phyloP scores from a whole-genome alignment of 1,140 invertebrate genomes.

The Lucilia sericata region DNA sequence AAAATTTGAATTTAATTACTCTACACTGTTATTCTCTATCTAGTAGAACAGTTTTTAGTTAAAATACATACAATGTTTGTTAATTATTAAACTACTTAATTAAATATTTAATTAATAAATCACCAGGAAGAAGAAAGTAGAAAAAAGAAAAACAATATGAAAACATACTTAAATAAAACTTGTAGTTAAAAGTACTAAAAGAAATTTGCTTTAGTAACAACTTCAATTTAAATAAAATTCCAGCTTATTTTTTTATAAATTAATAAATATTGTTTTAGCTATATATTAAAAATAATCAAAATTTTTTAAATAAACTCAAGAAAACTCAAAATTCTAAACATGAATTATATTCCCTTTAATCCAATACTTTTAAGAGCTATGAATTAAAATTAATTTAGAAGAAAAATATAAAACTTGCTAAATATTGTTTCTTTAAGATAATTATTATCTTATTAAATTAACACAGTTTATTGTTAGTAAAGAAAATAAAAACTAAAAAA shows the following conservation, averaged over 20 bases:
- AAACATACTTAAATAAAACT: neutral
- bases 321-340: neutral
- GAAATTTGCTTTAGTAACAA: neutral
- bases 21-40: neutral
- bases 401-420: too few relatives aligned
- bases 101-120: neutral
- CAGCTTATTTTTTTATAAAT: too few relatives aligned
- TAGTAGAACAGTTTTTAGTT: neutral
- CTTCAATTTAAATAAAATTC: neutral
- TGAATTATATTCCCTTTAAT: neutral
- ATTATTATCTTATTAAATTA: neutral
- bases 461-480: neutral
- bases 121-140: neutral
- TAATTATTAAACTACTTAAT: neutral
- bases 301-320: too few relatives aligned
- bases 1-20: neutral
- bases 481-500: too few relatives aligned
- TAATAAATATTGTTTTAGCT: too few relatives aligned
- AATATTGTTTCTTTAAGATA: too few relatives aligned
- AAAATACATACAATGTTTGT: conserved; percentile 14
- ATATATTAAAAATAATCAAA: too few relatives aligned
- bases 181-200: neutral
- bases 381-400: too few relatives aligned
- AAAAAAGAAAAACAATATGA: neutral
- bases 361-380: neutral